These are phyloP conservation scores for Psittacula cyanocephala DNA, from an alignment of 2,113 vertebrate genomes.

Conservation along the genomic window DNA sequence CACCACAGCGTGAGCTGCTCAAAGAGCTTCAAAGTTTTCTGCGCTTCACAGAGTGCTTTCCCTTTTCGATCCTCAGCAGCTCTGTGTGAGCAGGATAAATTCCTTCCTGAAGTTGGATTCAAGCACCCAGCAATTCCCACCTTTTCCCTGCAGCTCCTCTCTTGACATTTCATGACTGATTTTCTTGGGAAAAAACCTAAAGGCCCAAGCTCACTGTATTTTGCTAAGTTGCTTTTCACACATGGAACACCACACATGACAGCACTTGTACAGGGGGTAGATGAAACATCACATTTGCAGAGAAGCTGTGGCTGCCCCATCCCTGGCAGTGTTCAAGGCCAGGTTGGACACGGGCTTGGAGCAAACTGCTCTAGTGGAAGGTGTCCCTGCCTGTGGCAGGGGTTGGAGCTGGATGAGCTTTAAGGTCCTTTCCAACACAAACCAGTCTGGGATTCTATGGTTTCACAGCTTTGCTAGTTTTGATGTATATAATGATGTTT, in stretches of 20 bases:
- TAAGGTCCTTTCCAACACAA: background rate
- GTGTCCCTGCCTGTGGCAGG: background rate
- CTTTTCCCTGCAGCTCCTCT: background rate
- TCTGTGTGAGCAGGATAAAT: background rate
- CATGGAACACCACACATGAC: accelerated
- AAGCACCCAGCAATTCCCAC: background rate
- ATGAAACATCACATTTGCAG: background rate
- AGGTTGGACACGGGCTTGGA: too few species aligned
- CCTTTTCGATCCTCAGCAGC: background rate
- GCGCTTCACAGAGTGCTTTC: background rate
- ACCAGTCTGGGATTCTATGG: background rate
- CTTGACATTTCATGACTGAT: background rate
- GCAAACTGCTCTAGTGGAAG: background rate
- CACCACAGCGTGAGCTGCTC: background rate
- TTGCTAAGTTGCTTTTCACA: background rate
- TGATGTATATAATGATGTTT: background rate
- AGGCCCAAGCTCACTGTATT: background rate
- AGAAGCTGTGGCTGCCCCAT: background rate
- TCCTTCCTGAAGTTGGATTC: background rate
- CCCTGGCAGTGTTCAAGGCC: background rate
- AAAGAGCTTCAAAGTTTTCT: background rate
- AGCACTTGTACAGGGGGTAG: background rate
- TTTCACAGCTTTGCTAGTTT: background rate
- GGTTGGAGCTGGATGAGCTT: background rate
- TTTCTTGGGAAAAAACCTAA: background rate